A percentile compares a stretch with the other conserved stretches of the same genome.
Evolutionary conservation across 2,888 invertebrate species (phyloP).

Genomic region (Leptinotarsa haldemani): DNA sequence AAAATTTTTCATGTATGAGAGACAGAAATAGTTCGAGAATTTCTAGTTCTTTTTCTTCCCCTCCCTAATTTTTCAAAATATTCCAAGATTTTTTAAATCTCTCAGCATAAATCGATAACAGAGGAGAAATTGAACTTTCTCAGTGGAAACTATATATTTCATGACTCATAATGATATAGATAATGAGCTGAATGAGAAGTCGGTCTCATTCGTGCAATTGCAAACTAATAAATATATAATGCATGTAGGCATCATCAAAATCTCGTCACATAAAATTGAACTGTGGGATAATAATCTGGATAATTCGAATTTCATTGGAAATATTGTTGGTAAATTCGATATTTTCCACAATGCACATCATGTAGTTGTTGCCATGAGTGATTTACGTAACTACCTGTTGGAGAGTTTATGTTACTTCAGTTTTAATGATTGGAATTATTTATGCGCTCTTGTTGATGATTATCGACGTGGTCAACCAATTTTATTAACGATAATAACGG

Average conservation of each 20-base stretch:
- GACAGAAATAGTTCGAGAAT: too few relatives aligned
- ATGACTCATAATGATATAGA: too few relatives aligned
- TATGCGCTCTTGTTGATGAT: background rate
- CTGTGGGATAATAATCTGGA: background rate
- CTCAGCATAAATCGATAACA: too few relatives aligned
- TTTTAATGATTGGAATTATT: background rate
- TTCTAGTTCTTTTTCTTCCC: too few relatives aligned
- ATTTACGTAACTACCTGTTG: conserved; percentile 14
- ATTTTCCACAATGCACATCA: background rate
- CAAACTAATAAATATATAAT: background rate
- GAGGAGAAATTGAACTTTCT: too few relatives aligned
- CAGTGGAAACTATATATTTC: too few relatives aligned
- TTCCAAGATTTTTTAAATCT: too few relatives aligned
- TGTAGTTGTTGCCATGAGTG: conserved; percentile 4
- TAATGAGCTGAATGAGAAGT: too few relatives aligned
- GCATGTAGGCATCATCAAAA: background rate
- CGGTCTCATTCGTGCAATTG: too few relatives aligned
- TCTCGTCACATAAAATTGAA: background rate
- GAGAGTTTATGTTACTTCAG: background rate
- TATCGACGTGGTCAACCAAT: background rate
- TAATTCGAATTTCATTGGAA: background rate
- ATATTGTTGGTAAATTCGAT: background rate
- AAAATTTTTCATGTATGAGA: too few relatives aligned
- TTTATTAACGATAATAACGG: background rate
- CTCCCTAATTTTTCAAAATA: too few relatives aligned